A percentile compares a stretch with the other conserved stretches of the same genome.
Evolutionary conservation across 2,797 vertebrate species (phyloP).

Genomic region (Schizothorax lantsangensis): DNA sequence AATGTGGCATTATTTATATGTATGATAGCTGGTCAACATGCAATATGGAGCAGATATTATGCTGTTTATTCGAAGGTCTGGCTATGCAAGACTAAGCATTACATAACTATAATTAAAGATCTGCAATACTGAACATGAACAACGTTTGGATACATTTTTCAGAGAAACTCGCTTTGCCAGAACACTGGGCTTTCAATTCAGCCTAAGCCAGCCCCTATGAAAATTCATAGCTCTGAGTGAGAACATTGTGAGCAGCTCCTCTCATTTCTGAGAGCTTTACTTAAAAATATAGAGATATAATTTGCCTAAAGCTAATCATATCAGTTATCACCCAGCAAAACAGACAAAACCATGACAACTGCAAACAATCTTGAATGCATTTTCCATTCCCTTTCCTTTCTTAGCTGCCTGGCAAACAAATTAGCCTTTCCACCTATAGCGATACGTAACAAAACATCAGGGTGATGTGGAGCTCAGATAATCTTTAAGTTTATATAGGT

Average conservation of each 20-base stretch:
- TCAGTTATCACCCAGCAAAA: not conserved
- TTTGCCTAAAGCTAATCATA: constrained; percentile 6
- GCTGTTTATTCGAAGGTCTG: not conserved
- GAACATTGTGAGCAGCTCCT: not conserved
- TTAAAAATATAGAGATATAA: not conserved
- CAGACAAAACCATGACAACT: not conserved
- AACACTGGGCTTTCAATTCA: constrained; percentile 43
- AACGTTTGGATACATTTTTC: constrained; percentile 40
- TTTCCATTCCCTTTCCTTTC: not conserved
- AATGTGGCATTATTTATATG: not conserved
- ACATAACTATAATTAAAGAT: constrained; percentile 25
- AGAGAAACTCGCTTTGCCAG: constrained; percentile 15
- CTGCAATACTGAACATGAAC: constrained; percentile 18
- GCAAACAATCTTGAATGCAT: not conserved
- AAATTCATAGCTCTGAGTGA: constrained; percentile 3
- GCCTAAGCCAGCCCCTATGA: constrained; percentile 20
- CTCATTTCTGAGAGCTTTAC: not conserved
- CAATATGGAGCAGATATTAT: not conserved
- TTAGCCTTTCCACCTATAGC: constrained; percentile 5
- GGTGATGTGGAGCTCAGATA: not conserved
- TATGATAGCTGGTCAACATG: not conserved
- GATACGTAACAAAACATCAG: constrained; percentile 38
- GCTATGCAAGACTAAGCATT: not conserved
- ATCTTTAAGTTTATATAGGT: not conserved
- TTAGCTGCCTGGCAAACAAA: constrained; percentile 4